These are phyloP conservation scores for Bettongia penicillata DNA, from an alignment of 2,113 vertebrate genomes.

Conservation along the genomic window DNA sequence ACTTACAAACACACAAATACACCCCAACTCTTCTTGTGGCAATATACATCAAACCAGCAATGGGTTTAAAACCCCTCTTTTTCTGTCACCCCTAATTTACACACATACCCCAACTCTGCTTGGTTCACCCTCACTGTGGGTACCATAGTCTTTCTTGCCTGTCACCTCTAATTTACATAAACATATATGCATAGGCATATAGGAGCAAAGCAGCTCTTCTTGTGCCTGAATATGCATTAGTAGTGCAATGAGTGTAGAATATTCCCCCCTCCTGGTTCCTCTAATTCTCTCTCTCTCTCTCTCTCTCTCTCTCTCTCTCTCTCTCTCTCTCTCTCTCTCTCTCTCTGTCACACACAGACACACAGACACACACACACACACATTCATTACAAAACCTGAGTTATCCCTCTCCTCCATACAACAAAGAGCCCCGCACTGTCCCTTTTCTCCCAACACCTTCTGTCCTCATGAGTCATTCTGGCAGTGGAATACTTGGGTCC, in stretches of 20 bases:
- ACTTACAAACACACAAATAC: background rate
- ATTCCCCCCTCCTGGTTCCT: background rate
- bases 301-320: no score
- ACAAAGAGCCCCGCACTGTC: constrained; percentile 62
- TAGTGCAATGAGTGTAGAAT: background rate
- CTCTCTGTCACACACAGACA: constrained; percentile 42
- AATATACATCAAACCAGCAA: background rate
- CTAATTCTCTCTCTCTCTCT: background rate
- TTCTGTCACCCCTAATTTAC: background rate
- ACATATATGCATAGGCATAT: background rate
- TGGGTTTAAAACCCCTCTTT: background rate
- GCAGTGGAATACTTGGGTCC: constrained; percentile 71
- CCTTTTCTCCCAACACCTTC: constrained; percentile 66
- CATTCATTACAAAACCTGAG: background rate
- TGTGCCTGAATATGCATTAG: background rate
- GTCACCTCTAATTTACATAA: background rate
- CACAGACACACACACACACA: constrained; percentile 58
- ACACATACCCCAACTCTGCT: background rate
- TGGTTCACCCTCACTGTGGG: background rate
- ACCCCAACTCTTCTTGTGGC: background rate
- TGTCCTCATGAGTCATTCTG: constrained; percentile 75
- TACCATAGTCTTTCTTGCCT: background rate
- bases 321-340: no score
- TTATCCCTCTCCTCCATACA: constrained; percentile 58
- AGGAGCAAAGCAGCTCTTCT: background rate